Evolutionary conservation across 2,888 invertebrate species (phyloP), one percentile per base, ranked within the genome.

Genomic region (Coelinius sp.): DNA sequence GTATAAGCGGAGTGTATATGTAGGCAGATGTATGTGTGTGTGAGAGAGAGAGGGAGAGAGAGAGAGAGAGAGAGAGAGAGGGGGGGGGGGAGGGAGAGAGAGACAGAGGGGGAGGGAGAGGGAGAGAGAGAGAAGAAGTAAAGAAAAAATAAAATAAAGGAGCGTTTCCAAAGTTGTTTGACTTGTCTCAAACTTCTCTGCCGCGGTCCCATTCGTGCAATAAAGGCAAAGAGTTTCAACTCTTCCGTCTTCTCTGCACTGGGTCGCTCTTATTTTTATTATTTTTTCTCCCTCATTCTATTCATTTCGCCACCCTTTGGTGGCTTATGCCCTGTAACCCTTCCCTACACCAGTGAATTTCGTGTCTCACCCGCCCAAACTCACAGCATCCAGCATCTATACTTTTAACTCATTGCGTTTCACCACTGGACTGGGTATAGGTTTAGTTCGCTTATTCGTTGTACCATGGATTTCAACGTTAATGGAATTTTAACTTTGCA

Each of bases 271-370:
- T 10, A 17, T 35, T 31, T 70, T 75, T 75, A 76, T 53, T 64
- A 65, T 65, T 68, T 59, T 46, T 59, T 52, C 56, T 17, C 68
- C 63, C 52, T 64, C 4, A 17, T 10, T 49, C 20, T 27, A 68
- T 66, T 74, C 72, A 64, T 63, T 73, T 53, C 66, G 38, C 65
- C 62, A 62, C 74, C 73, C 56, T 31, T 17, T 59, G 25, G 24
- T 59, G n/a, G n/a, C n/a, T n/a, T n/a, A n/a, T n/a, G n/a, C n/a
- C n/a, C n/a, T n/a, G n/a, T n/a, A n/a, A n/a, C n/a, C n/a, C n/a
- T n/a, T n/a, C n/a, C n/a, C n/a, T n/a, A 24, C 41, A 25, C 56
- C 68, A 68, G 56, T 41, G 56, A 68, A 59, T 68, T 68, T 25
- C 38, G 44, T 24, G 59, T 52, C 35, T 49, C n/a, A 46, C 17